Base-by-base conservation (phyloP, 2,113 vertebrate species). In the Bubalus kerabau region DNA sequence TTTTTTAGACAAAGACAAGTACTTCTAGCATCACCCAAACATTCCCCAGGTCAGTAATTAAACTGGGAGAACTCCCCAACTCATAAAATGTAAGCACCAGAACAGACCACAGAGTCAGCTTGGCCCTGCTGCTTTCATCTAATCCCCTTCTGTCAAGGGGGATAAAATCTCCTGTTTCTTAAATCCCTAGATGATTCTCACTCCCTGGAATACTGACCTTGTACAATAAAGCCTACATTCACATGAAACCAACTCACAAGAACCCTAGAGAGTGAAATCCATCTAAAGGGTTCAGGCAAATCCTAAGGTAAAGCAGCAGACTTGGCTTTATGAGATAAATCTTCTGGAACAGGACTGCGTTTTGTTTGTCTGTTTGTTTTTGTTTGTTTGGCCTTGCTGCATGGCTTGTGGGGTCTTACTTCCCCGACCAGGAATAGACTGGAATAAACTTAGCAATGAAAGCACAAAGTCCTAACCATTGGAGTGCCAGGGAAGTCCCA, bases 1-100 rank as follows among this genome's bases (percentile, higher is more conserved):
- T 87, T 96, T 92, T 86, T 48, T 17, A 95, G 95, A 95, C 57
- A 28, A 94, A 91, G 84, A 21, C 43, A 93, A 95, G 43, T 93
- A 48, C 36, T 96, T 96, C 40, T 76, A 90, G 81, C 60, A 59
- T 84, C 95, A 95, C 36, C 32, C 86, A 95, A 84, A 90, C 40
- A 71, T 71, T 83, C 82, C 50, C 46, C 19, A 90, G 30, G 11
- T 94, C 80, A 50, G n/a, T 95, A 80, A 95, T 94, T 91, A 87
- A 95, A 86, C 24, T 43, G 40, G 88, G 84, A 95, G 62, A 93
- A 74, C 3, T 36, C 46, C 23, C 28, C 24, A 94, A 48, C 59
- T 97, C 59, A 81, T 54, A 80, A 80, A 94, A 95, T 28, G 78
- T 94, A 94, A 96, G 46, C 52, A 74, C 57, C 87, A 90, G 62